Base-by-base conservation (phyloP, 2,113 vertebrate species). In the Cephalopterus ornatus region DNA sequence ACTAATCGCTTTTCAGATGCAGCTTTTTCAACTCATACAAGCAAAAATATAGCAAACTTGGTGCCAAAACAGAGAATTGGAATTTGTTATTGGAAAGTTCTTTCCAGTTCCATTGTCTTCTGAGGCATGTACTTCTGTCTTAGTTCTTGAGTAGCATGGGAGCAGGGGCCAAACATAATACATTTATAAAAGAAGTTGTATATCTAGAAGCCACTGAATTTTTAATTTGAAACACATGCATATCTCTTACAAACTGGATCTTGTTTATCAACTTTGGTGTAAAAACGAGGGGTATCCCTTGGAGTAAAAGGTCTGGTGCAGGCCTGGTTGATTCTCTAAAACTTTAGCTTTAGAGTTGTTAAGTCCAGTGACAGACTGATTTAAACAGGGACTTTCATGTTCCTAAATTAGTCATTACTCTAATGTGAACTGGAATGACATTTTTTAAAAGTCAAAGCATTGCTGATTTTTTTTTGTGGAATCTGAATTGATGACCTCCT, bases 391-490 rank as follows among this genome's bases (percentile, higher is more conserved):
- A 63, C 52, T 95, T 93, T 83, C 71, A 85, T 87, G 49, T 11
- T 91, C 26, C 35, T 95, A 78, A 81, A 89, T 81, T 78, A 92
- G 68, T 55, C 80, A 74, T 84, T 88, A 78, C 44, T 87, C 49
- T 80, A 92, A 89, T 85, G 63, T 18, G 70, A 89, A 56, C 44
- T 41, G 20, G 76, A 95, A 89, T 78, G 56, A 81, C 28, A 41
- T 89, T 94, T 95, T 91, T 92, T 81, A 91, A 78, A 96, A 97
- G 84, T 87, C 85, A 94, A 94, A 93, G 41, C 47, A 39, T 78
- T 90, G 85, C 56, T 92, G 66, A 66, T 79, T 92, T 95, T 75
- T 75, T 89, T 92, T 94, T 39, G 53, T 90, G 53, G 85, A 93
- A 85, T 82, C 37, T 76, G 49, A 94, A 90, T 73, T 83, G 90